Conservation (phyloP, 2,113 vertebrate species). For the Dicaeum eximium region DNA sequence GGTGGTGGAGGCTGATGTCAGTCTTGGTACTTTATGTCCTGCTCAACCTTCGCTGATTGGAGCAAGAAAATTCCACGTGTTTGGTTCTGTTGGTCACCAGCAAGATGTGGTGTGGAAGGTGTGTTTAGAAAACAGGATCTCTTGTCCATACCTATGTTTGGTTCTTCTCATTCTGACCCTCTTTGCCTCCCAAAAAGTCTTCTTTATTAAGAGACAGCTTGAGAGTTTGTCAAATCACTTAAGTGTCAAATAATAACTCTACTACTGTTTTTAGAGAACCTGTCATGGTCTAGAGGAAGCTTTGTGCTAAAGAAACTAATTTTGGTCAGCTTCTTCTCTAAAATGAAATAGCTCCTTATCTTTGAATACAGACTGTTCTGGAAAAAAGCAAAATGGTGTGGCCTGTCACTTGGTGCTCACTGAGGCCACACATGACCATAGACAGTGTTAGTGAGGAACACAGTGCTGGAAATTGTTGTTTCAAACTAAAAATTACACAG, state of each 20-base stretch:
- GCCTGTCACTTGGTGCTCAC: background rate
- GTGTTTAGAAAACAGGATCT: background rate
- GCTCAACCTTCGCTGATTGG: background rate
- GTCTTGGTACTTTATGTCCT: background rate
- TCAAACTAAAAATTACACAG: background rate
- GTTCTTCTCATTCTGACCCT: background rate
- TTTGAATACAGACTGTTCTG: background rate
- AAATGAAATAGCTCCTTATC: background rate
- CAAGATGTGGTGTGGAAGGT: background rate
- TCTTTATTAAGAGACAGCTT: background rate
- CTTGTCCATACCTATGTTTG: background rate
- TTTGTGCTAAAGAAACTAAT: background rate
- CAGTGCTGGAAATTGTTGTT: background rate
- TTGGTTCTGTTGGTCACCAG: background rate
- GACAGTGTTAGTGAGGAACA: background rate
- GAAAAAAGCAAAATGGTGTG: background rate
- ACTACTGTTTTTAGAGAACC: background rate
- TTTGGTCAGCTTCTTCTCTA: background rate
- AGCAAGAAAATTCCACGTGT: background rate
- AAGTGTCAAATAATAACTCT: background rate
- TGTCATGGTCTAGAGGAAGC: background rate
- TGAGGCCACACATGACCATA: accelerated
- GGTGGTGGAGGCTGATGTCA: background rate
- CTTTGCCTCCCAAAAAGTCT: background rate
- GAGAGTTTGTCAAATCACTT: background rate